A percentile compares a stretch with the other conserved stretches of the same genome.
Conservation (phyloP, 2,888 invertebrate species). For the Cephus nigrinus region DNA sequence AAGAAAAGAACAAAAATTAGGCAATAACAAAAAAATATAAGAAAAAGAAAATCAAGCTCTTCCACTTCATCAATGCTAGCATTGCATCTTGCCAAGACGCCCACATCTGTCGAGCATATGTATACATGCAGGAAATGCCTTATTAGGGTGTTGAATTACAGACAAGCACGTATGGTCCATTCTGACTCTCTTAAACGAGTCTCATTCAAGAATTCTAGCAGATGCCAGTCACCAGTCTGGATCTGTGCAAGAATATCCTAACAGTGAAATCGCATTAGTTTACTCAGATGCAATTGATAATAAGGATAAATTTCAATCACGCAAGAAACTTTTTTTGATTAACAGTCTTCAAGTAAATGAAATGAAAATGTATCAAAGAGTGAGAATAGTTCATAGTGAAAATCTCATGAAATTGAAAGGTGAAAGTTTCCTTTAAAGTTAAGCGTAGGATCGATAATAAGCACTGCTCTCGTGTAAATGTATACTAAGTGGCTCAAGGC, state of each 20-base stretch:
- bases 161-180: neutral
- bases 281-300: neutral
- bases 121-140: slow-evolving; percentile 58
- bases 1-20: neutral
- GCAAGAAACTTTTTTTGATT: neutral
- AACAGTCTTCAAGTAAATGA: neutral
- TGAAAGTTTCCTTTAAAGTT: slow-evolving; percentile 37
- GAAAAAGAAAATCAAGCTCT: neutral
- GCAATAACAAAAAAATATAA: neutral
- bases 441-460: slow-evolving; percentile 43
- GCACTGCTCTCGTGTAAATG: slow-evolving; percentile 29
- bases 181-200: slow-evolving; percentile 2
- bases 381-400: neutral
- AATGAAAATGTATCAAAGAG: neutral
- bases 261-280: neutral
- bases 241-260: neutral
- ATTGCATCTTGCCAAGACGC: slow-evolving; percentile 11
- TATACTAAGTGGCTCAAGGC: slow-evolving; percentile 49
- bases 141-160: slow-evolving; percentile 45
- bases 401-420: slow-evolving; percentile 36
- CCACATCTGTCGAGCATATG: slow-evolving; percentile 45
- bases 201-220: slow-evolving; percentile 25
- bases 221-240: slow-evolving; percentile 17
- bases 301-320: neutral
- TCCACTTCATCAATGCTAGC: neutral